phyloP scores from a whole-genome alignment of 2,113 vertebrate species.

The Callorhinus ursinus region DNA sequence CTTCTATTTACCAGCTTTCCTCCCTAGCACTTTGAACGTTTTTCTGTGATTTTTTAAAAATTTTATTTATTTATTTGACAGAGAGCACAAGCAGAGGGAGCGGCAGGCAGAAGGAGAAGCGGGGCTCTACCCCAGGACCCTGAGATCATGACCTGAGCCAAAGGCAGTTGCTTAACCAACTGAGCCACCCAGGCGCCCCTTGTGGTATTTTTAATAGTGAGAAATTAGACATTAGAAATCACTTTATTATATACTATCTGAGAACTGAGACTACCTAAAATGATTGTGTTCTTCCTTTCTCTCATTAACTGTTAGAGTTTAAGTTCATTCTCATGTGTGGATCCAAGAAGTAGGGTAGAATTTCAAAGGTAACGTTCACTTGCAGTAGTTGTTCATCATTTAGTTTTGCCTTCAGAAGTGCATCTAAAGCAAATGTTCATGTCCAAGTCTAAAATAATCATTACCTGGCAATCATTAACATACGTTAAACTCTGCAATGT shows the following conservation, averaged over 20 bases:
- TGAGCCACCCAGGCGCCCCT: background rate
- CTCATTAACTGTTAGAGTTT: background rate
- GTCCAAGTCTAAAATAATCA: slow-evolving; percentile 52
- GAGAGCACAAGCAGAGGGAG: background rate
- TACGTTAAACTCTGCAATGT: background rate
- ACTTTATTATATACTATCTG: background rate
- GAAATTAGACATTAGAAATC: background rate
- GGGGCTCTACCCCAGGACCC: too few relatives aligned
- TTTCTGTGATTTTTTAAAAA: background rate
- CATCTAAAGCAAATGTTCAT: slow-evolving; percentile 48
- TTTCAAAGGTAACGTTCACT: slow-evolving; percentile 35
- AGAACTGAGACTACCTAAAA: background rate
- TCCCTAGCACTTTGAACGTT: background rate
- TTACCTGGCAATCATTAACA: slow-evolving; percentile 42
- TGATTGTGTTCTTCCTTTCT: background rate
- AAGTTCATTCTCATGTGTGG: background rate
- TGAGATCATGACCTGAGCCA: too few relatives aligned
- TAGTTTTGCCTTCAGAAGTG: slow-evolving; percentile 55
- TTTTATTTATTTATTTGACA: background rate
- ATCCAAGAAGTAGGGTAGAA: background rate
- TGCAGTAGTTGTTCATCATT: slow-evolving; percentile 41
- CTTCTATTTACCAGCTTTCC: background rate
- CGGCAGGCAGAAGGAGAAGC: background rate
- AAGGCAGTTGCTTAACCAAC: background rate
- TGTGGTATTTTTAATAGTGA: background rate